Conservation (phyloP, 2,113 vertebrate species). For the Nanorana parkeri region DNA sequence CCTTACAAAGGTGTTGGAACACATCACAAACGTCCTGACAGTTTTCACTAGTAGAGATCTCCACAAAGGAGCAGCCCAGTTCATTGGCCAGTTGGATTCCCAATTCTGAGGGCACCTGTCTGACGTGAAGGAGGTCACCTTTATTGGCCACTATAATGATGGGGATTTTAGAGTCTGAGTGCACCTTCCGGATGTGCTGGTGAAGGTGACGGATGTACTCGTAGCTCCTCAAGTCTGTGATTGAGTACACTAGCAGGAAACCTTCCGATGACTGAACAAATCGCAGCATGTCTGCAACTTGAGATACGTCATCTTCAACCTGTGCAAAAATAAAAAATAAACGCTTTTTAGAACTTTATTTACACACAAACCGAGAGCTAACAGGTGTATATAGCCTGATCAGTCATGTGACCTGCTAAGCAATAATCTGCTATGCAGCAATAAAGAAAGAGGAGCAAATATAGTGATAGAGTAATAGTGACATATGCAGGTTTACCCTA, state of each 20-base stretch:
- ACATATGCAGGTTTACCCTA: too few relatives aligned
- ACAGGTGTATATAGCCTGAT: too few relatives aligned
- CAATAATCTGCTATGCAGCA: too few relatives aligned
- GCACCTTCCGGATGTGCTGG: conserved; percentile 76
- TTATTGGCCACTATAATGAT: conserved; percentile 81
- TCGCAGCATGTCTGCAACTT: conserved; percentile 69
- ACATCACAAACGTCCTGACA: conserved; percentile 76
- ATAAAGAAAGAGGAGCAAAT: too few relatives aligned
- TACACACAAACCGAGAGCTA: too few relatives aligned
- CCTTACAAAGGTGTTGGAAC: conserved; percentile 80
- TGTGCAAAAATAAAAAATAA: conserved; percentile 52
- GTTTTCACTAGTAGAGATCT: conserved; percentile 81
- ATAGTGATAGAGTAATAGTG: too few relatives aligned
- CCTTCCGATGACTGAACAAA: conserved; percentile 80
- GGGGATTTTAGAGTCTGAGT: conserved; percentile 72
- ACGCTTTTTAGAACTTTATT: too few relatives aligned
- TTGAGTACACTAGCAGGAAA: conserved; percentile 81
- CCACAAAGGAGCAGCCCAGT: conserved; percentile 77
- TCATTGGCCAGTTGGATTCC: conserved; percentile 78
- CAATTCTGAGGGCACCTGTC: conserved; percentile 73
- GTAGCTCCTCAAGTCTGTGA: conserved; percentile 80
- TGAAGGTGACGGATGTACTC: conserved; percentile 73
- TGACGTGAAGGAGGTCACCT: conserved; percentile 76
- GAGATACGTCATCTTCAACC: conserved; percentile 68
- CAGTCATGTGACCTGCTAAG: too few relatives aligned